Conservation (phyloP, 2,113 vertebrate species). For the Astatoreochromis straeleni region DNA sequence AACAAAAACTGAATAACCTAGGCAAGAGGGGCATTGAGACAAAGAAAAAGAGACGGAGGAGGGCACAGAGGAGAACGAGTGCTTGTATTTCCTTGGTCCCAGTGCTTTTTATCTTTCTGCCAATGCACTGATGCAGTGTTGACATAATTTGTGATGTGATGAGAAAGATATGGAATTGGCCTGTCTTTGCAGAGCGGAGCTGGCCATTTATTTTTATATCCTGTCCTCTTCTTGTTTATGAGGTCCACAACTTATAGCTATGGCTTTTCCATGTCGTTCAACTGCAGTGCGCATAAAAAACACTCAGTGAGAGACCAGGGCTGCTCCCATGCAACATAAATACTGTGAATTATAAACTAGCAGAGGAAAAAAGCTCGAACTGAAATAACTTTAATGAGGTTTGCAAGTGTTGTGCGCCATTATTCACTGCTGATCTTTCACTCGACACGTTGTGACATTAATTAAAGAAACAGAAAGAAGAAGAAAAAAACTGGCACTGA, state of each 20-base stretch:
- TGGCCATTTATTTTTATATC: conserved; percentile 31
- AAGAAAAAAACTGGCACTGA: background rate
- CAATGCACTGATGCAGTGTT: background rate
- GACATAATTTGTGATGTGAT: conserved; percentile 40
- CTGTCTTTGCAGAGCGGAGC: background rate
- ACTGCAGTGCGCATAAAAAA: background rate
- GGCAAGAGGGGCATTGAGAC: background rate
- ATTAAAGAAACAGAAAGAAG: background rate
- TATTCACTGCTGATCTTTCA: background rate
- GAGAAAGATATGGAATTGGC: conserved; percentile 25
- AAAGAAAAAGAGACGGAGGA: background rate
- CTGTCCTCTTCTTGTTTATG: conserved; percentile 20
- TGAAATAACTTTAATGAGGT: background rate
- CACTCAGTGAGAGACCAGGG: background rate
- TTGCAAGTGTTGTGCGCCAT: background rate
- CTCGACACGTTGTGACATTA: background rate
- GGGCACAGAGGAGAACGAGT: background rate
- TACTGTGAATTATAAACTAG: background rate
- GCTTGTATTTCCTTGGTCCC: background rate
- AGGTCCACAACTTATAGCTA: conserved; percentile 35
- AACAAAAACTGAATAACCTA: background rate
- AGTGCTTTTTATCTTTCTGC: background rate
- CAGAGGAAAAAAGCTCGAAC: background rate
- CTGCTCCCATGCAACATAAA: background rate
- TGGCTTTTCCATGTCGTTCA: background rate